Conservation (phyloP, 1,140 invertebrate genomes). For the Lepidotrigona ventralis region DNA sequence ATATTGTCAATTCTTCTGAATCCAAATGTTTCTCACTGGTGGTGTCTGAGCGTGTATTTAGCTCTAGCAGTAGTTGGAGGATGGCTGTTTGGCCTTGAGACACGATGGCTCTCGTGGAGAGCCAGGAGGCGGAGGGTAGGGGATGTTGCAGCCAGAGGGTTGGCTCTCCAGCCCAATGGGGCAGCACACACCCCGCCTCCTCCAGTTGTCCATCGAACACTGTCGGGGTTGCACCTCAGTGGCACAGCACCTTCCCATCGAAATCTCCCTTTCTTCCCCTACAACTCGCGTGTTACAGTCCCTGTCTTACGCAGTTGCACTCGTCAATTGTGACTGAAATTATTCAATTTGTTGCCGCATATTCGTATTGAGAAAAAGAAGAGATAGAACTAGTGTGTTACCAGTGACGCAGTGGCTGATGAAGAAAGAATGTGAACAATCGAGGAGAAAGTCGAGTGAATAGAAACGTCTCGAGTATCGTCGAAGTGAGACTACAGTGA, state of each 20-base stretch:
- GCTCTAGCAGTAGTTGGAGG: background rate
- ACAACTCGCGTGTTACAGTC: too few relatives aligned
- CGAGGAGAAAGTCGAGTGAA: background rate
- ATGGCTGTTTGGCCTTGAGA: slow-evolving; percentile 61
- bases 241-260: slow-evolving; percentile 15
- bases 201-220: slow-evolving; percentile 66
- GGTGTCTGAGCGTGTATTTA: too few relatives aligned
- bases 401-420: background rate
- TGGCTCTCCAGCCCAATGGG: slow-evolving; percentile 50
- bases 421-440: background rate
- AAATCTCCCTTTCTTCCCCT: too few relatives aligned
- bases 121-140: slow-evolving; percentile 48
- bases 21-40: too few relatives aligned
- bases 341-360: too few relatives aligned
- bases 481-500: background rate
- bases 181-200: slow-evolving; percentile 53
- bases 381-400: too few relatives aligned
- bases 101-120: slow-evolving; percentile 23
- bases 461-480: background rate
- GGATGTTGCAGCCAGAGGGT: slow-evolving; percentile 59
- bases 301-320: too few relatives aligned
- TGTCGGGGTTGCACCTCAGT: slow-evolving; percentile 55
- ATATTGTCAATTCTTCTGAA: too few relatives aligned
- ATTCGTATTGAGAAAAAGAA: too few relatives aligned
- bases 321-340: too few relatives aligned